phyloP scores from a whole-genome alignment of 2,888 invertebrate species.

The Drosophila maculinotata region DNA sequence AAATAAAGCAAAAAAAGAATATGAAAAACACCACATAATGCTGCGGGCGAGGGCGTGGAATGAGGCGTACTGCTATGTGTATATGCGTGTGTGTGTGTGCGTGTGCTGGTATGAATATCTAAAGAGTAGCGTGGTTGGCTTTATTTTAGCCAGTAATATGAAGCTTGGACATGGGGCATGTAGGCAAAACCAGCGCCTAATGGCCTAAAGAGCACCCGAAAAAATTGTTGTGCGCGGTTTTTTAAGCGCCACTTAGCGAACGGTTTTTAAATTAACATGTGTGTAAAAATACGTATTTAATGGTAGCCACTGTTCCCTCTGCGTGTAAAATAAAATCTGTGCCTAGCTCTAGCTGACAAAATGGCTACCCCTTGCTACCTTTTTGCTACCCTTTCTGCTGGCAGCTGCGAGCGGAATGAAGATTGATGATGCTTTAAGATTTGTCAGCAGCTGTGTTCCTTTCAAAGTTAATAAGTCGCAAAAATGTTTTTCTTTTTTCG shows the following conservation, averaged over 20 bases:
- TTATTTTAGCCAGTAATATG: slow-evolving; percentile 63
- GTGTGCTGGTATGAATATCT: slow-evolving; percentile 62
- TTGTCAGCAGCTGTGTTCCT: slow-evolving; percentile 48
- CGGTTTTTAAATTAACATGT: slow-evolving; percentile 44
- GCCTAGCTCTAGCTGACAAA: slow-evolving; percentile 38
- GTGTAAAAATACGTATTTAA: slow-evolving; percentile 71
- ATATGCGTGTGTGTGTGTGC: slow-evolving; percentile 8
- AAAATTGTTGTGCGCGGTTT: slow-evolving; percentile 48
- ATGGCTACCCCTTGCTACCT: slow-evolving; percentile 27
- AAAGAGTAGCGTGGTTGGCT: slow-evolving; percentile 51
- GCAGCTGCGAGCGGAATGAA: slow-evolving; percentile 45
- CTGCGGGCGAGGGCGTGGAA: slow-evolving; percentile 52
- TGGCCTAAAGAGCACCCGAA: slow-evolving; percentile 48
- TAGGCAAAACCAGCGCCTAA: slow-evolving; percentile 39
- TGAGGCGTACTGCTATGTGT: background rate
- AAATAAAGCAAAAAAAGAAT: slow-evolving; percentile 27
- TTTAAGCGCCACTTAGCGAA: slow-evolving; percentile 55
- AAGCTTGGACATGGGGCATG: slow-evolving; percentile 40
- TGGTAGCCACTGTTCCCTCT: slow-evolving; percentile 45
- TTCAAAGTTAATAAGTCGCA: slow-evolving; percentile 68
- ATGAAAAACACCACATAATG: slow-evolving; percentile 54
- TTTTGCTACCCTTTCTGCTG: slow-evolving; percentile 21
- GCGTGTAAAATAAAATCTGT: slow-evolving; percentile 39
- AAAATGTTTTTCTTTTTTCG: slow-evolving; percentile 41
- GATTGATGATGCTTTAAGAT: slow-evolving; percentile 67